phyloP scores from a whole-genome alignment of 2,888 invertebrate genomes.

The Eurytoma californica region DNA sequence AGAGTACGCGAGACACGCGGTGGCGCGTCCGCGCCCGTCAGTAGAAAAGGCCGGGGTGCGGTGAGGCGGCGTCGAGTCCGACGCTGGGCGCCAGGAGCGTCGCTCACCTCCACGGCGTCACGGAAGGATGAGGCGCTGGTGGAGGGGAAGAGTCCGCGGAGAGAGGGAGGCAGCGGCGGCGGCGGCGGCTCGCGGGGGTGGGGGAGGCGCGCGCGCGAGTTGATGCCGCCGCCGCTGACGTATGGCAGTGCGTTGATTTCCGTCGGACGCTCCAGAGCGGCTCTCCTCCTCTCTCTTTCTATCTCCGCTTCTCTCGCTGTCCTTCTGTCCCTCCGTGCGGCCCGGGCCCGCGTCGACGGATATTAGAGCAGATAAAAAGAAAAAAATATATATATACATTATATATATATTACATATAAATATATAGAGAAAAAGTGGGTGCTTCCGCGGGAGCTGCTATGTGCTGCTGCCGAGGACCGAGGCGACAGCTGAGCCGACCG shows the following conservation, averaged over 20 bases:
- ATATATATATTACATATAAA: too few species aligned
- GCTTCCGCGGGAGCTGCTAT: neutral
- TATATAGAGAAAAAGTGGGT: neutral
- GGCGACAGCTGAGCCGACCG: neutral
- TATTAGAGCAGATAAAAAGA: neutral
- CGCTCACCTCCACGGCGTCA: neutral
- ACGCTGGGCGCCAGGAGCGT: slow-evolving; percentile 1
- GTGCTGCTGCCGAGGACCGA: slow-evolving; percentile 2
- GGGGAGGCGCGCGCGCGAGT: slow-evolving; percentile 30
- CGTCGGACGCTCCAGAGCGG: slow-evolving; percentile 47
- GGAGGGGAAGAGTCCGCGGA: slow-evolving; percentile 7
- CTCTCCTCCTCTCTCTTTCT: neutral
- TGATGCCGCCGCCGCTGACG: slow-evolving; percentile 45
- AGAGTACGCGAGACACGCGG: too few species aligned
- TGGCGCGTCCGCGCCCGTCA: too few species aligned
- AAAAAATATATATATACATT: neutral
- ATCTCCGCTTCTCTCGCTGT: neutral
- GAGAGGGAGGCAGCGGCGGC: slow-evolving; percentile 27
- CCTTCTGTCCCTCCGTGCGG: neutral
- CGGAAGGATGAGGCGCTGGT: slow-evolving; percentile 10
- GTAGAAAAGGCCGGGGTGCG: neutral
- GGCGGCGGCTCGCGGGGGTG: slow-evolving; percentile 34
- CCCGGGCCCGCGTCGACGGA: neutral
- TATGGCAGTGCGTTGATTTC: slow-evolving; percentile 56
- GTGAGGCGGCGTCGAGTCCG: neutral